phyloP scores from a whole-genome alignment of 1,140 invertebrate genomes.

The Branchinecta lindahli region DNA sequence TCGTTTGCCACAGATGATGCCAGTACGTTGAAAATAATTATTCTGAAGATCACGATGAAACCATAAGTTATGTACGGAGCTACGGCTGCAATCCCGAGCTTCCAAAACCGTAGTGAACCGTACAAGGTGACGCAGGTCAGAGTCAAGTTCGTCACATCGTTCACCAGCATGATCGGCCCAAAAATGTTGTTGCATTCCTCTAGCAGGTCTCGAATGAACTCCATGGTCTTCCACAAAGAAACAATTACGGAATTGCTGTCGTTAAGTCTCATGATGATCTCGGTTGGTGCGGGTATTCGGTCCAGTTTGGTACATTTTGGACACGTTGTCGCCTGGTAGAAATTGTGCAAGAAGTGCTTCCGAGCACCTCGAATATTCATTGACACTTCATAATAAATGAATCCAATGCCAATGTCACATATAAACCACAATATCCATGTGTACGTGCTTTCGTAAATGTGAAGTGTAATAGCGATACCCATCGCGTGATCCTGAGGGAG shows the following conservation, averaged over 20 bases:
- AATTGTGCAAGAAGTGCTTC: background rate
- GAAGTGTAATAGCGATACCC: background rate
- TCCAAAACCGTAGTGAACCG: background rate
- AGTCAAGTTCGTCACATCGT: background rate
- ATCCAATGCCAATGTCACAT: background rate
- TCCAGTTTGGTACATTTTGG: slow-evolving; percentile 1
- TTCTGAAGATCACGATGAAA: background rate
- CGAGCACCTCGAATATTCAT: background rate
- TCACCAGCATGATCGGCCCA: background rate
- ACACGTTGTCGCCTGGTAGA: background rate
- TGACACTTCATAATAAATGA: background rate
- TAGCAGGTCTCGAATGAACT: background rate
- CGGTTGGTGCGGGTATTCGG: background rate
- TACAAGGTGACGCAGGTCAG: background rate
- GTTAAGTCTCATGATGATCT: background rate
- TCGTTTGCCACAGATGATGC: background rate
- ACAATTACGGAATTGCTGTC: background rate
- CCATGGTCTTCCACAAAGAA: background rate
- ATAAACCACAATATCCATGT: slow-evolving; percentile 4
- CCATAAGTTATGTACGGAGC: background rate
- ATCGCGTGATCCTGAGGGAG: background rate
- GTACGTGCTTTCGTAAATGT: background rate
- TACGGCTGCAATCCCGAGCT: background rate
- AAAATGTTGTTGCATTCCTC: background rate
- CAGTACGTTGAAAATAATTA: background rate